phyloP scores from a whole-genome alignment of 2,888 invertebrate genomes.

The Caenorhabditis becei region DNA sequence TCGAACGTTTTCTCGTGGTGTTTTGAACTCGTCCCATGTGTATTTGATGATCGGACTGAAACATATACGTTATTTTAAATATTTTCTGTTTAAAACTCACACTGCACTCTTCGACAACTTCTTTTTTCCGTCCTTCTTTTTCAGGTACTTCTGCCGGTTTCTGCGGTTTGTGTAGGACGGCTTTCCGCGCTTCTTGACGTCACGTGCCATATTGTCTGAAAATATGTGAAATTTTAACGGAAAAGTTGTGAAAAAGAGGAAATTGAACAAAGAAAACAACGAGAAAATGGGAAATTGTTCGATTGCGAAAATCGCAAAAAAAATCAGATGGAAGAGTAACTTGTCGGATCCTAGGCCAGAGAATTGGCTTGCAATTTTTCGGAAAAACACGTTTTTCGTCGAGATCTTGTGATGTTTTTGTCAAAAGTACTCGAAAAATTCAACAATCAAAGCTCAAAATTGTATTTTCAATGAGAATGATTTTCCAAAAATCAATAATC shows the following conservation, averaged over 20 bases:
- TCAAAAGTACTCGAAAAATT: background rate
- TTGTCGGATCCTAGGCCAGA: constrained; percentile 40
- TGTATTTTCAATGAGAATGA: background rate
- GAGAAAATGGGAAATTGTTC: constrained; percentile 3
- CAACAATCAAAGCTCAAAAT: background rate
- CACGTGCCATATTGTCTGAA: constrained; percentile 63
- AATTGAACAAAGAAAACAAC: constrained; percentile 5
- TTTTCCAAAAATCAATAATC: background rate
- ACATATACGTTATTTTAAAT: constrained; percentile 17
- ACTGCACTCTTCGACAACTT: constrained; percentile 56
- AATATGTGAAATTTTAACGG: constrained; percentile 5
- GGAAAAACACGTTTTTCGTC: constrained; percentile 10
- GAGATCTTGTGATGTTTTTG: background rate
- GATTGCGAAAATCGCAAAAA: constrained; percentile 7
- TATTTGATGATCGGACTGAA: constrained; percentile 67
- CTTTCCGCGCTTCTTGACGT: constrained; percentile 64
- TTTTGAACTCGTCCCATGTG: constrained; percentile 69
- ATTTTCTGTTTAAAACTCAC: constrained; percentile 17
- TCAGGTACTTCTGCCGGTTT: constrained; percentile 51
- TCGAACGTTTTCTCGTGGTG: constrained; percentile 65
- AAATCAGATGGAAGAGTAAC: constrained; percentile 38
- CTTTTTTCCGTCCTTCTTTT: constrained; percentile 55
- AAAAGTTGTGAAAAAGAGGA: constrained; percentile 22
- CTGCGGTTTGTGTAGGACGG: constrained; percentile 53
- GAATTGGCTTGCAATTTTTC: constrained; percentile 10